Percentiles rank a stretch among this genome's conserved stretches.
Conservation (phyloP, 2,888 invertebrate species). For the Suillia variegata region DNA sequence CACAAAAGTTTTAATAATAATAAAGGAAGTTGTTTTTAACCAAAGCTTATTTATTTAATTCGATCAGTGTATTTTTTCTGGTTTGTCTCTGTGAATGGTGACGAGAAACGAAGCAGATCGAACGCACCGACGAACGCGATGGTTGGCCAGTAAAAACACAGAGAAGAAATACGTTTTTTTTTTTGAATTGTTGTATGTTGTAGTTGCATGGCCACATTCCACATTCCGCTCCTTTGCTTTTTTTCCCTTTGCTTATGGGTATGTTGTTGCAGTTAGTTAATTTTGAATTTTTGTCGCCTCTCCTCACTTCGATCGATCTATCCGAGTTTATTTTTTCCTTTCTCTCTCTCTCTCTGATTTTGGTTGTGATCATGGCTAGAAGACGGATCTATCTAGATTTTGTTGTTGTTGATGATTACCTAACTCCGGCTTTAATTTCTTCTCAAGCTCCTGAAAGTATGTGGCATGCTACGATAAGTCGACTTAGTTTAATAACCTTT, state of each 20-base stretch:
- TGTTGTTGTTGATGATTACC: too few relatives aligned
- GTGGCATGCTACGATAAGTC: too few relatives aligned
- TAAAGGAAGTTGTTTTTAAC: too few relatives aligned
- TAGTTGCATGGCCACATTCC: slow-evolving; percentile 26
- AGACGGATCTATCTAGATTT: too few relatives aligned
- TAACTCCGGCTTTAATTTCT: too few relatives aligned
- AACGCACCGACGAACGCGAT: too few relatives aligned
- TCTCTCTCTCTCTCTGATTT: not conserved
- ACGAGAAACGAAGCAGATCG: slow-evolving; percentile 18
- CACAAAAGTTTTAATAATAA: not conserved
- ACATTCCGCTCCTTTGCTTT: slow-evolving; percentile 20
- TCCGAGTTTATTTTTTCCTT: not conserved
- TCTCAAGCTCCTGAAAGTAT: too few relatives aligned
- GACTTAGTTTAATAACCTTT: too few relatives aligned
- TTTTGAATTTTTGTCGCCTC: not conserved
- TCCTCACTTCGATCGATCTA: not conserved
- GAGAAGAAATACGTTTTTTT: not conserved
- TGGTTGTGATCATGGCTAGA: too few relatives aligned
- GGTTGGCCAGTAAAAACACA: not conserved
- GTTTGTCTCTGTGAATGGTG: slow-evolving; percentile 1
- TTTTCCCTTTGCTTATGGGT: not conserved
- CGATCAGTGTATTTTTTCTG: too few relatives aligned
- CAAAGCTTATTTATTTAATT: too few relatives aligned
- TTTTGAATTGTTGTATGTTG: slow-evolving; percentile 21
- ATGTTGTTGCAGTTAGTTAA: not conserved